Conservation (phyloP, 2,113 vertebrate genomes). For the Leptodactylus fuscus region DNA sequence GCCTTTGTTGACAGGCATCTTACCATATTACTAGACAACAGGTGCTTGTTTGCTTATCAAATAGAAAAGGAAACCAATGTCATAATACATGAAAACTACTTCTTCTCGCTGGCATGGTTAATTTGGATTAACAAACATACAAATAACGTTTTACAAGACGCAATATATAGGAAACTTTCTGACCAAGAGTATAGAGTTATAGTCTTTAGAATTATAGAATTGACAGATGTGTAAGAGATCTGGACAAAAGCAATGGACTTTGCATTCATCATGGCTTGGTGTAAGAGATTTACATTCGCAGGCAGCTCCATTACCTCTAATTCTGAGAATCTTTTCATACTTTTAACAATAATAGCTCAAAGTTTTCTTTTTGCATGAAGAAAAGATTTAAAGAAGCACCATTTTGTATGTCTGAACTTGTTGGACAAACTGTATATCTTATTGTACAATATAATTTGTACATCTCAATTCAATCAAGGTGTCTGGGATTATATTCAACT, state of each 20-base stretch:
- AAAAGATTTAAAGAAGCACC: too few relatives aligned
- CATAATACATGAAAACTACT: conserved; percentile 65
- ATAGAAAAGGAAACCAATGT: conserved; percentile 53
- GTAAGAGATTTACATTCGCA: background rate
- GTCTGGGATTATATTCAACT: too few relatives aligned
- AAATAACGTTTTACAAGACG: background rate
- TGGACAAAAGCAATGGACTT: too few relatives aligned
- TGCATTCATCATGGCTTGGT: background rate
- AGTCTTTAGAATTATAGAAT: background rate
- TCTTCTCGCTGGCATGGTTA: conserved; percentile 58
- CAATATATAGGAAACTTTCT: background rate
- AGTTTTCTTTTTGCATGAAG: too few relatives aligned
- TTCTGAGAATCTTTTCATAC: background rate
- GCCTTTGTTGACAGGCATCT: conserved; percentile 70
- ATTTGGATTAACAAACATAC: conserved; percentile 60
- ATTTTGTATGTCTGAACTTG: too few relatives aligned
- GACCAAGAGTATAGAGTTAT: background rate
- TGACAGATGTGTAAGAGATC: too few relatives aligned
- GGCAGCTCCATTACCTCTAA: background rate
- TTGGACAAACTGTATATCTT: too few relatives aligned
- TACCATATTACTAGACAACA: conserved; percentile 71
- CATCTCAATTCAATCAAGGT: too few relatives aligned
- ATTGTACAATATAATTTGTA: background rate
- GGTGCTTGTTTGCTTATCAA: conserved; percentile 75
- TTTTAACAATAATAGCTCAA: too few relatives aligned